Evolutionary conservation across 2,797 vertebrate genomes (phyloP).

Genomic region (Sardinella longiceps): DNA sequence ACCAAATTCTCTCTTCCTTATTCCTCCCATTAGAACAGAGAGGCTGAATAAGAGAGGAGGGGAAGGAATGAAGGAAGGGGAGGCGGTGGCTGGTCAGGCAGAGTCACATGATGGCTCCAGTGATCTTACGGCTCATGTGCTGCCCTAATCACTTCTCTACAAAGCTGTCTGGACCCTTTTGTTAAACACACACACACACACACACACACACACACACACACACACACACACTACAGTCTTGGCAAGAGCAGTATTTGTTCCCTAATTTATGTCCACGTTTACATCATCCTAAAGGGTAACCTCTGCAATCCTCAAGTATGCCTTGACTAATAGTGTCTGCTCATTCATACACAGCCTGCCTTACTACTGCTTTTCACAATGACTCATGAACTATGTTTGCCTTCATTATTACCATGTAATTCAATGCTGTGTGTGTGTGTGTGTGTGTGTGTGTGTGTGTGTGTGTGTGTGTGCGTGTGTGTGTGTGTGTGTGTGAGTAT

Average conservation of each 20-base stretch:
- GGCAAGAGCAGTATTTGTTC: no score
- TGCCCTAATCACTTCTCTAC: not conserved
- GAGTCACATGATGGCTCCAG: conserved; percentile 37
- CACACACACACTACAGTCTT: not conserved
- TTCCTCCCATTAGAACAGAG: not conserved
- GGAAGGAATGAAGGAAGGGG: not conserved
- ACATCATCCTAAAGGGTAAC: not conserved
- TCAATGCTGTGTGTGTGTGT: not conserved
- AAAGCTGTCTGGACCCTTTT: not conserved
- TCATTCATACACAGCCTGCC: not conserved
- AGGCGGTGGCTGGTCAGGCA: not conserved
- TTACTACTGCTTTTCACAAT: not conserved
- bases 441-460: conserved; percentile 8
- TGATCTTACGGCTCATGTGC: conserved; percentile 14
- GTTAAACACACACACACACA: not conserved
- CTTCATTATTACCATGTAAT: not conserved
- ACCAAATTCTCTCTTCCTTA: no score
- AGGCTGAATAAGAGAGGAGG: not conserved
- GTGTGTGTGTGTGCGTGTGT: conserved; percentile 9
- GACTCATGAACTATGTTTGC: not conserved
- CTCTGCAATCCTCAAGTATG: not conserved
- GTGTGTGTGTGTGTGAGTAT: conserved; percentile 10
- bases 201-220: conserved; percentile 2
- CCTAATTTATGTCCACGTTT: not conserved
- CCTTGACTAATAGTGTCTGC: not conserved